Percentiles rank a stretch among this genome's conserved stretches.
These are phyloP conservation scores for Marcusenius ussheri DNA, from an alignment of 2,113 vertebrate genomes.

Conservation along the genomic window DNA sequence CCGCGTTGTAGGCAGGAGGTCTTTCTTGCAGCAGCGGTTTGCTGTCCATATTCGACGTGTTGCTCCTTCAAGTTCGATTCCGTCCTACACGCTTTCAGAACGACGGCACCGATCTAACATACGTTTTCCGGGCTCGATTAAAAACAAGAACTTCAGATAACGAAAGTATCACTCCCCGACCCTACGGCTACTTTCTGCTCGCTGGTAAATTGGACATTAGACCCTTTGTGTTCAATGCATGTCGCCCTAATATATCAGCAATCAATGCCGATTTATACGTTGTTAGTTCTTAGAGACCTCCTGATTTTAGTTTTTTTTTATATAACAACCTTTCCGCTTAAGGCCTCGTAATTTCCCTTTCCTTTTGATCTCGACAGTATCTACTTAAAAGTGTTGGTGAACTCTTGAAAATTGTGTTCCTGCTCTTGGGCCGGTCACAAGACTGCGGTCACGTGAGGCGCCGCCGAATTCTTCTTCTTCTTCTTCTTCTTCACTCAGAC, in stretches of 20 bases:
- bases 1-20: conserved; percentile 80
- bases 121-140: background rate
- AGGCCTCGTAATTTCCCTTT: background rate
- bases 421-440: conserved; percentile 66
- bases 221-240: background rate
- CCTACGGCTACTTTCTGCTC: background rate
- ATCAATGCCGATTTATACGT: background rate
- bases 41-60: conserved; percentile 68
- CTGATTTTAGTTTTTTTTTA: background rate
- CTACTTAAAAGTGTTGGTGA: background rate
- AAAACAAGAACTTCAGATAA: background rate
- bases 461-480: conserved; percentile 33
- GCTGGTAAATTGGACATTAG: background rate
- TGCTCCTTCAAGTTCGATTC: conserved; percentile 26
- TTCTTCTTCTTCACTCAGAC: background rate
- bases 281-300: background rate
- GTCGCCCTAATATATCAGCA: background rate
- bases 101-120: background rate
- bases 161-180: background rate
- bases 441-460: conserved; percentile 71
- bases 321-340: background rate
- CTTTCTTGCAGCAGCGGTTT: conserved; percentile 83
- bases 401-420: conserved; percentile 34
- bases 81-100: background rate
- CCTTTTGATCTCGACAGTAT: background rate